Percentiles rank a stretch among this genome's conserved stretches.
Evolutionary conservation across 2,888 invertebrate species (phyloP).

Genomic region (Tolmerus cingulatus): DNA sequence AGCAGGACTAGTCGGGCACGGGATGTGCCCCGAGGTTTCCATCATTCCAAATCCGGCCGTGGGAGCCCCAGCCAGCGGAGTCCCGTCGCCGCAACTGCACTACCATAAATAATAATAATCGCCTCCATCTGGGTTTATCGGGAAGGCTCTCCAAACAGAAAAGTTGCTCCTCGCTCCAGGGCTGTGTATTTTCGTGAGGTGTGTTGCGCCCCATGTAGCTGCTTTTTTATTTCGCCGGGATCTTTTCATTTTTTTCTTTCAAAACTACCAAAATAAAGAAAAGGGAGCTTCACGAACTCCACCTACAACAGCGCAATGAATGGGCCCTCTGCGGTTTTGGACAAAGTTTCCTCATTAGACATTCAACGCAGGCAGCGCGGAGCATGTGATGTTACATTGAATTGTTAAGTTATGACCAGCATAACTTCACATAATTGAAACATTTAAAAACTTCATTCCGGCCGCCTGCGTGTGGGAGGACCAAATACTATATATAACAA

Average conservation of each 20-base stretch:
- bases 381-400: slow-evolving; percentile 36
- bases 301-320: slow-evolving; percentile 1
- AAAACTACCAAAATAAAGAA: slow-evolving; percentile 13
- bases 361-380: slow-evolving; percentile 6
- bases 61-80: not conserved
- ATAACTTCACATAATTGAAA: slow-evolving; percentile 42
- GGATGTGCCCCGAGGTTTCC: not conserved
- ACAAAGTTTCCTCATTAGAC: slow-evolving; percentile 15
- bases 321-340: not conserved
- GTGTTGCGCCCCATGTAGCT: not conserved
- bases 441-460: slow-evolving; percentile 27
- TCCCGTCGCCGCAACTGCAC: slow-evolving; percentile 11
- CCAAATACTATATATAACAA: not conserved
- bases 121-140: slow-evolving; percentile 4
- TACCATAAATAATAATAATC: slow-evolving; percentile 31
- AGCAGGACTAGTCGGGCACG: not conserved
- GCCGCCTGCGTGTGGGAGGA: not conserved
- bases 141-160: not conserved
- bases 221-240: not conserved
- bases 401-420: slow-evolving; percentile 25
- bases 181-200: not conserved
- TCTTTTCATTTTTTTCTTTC: not conserved
- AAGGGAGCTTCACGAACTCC: not conserved
- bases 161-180: not conserved
- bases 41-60: not conserved